These are phyloP conservation scores for Drosophila incognita DNA, from an alignment of 2,888 invertebrate genomes.

Conservation along the genomic window DNA sequence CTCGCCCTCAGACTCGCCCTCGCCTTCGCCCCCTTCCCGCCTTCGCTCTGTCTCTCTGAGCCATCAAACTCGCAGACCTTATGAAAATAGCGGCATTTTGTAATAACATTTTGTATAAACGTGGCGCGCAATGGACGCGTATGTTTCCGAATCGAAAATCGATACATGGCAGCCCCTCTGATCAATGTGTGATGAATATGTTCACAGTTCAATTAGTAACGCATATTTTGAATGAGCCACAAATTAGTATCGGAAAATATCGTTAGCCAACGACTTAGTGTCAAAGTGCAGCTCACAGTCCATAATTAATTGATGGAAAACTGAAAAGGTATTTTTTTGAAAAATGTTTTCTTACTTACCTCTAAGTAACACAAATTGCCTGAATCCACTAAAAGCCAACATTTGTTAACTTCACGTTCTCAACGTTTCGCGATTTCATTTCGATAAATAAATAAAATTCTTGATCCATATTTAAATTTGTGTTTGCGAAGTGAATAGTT, in stretches of 20 bases:
- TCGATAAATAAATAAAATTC: neutral
- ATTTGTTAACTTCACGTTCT: neutral
- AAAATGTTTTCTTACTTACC: neutral
- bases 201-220: slow-evolving; percentile 50
- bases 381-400: neutral
- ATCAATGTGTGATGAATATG: slow-evolving; percentile 30
- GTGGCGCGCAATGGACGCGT: slow-evolving; percentile 43
- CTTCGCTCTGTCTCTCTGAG: neutral
- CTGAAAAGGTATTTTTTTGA: neutral
- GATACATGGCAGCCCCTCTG: slow-evolving; percentile 42
- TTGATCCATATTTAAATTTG: neutral
- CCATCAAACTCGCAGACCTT: neutral
- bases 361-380: neutral
- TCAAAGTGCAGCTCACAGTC: neutral
- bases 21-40: neutral
- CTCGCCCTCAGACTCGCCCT: neutral
- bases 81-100: slow-evolving; percentile 29
- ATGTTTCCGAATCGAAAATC: slow-evolving; percentile 64
- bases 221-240: slow-evolving; percentile 7
- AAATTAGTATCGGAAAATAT: slow-evolving; percentile 3
- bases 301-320: neutral
- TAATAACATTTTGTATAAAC: slow-evolving; percentile 42
- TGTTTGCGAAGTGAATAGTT: neutral
- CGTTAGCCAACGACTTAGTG: neutral
- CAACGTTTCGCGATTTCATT: no score